phyloP scores from a whole-genome alignment of 1,140 invertebrate species.

The Pissodes strobi region DNA sequence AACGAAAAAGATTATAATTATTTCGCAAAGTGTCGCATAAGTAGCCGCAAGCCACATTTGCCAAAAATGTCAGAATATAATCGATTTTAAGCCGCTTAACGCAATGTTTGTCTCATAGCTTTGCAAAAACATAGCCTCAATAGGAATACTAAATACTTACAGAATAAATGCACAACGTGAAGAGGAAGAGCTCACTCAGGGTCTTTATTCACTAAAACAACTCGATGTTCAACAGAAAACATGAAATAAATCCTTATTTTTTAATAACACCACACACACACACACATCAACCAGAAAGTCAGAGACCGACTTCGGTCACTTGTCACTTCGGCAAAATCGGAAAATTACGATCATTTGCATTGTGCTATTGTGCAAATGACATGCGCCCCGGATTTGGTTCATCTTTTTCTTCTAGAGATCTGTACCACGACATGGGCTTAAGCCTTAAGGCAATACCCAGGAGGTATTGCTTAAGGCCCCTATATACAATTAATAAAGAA shows the following conservation, averaged over 20 bases:
- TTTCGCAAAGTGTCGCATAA: constrained; percentile 2
- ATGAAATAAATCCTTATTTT: constrained; percentile 15
- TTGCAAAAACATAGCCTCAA: background rate
- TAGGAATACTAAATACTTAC: constrained; percentile 12
- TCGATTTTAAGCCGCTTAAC: constrained; percentile 17
- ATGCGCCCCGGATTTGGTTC: background rate
- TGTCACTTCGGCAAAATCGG: background rate
- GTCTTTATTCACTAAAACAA: constrained; percentile 11
- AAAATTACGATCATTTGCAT: background rate
- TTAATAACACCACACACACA: constrained; percentile 15
- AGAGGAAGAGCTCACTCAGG: background rate
- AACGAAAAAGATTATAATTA: background rate
- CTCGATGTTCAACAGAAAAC: constrained; percentile 23
- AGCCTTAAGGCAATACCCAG: background rate
- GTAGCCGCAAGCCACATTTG: background rate
- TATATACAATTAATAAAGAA: too few relatives aligned
- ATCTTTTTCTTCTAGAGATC: background rate
- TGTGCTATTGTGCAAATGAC: background rate
- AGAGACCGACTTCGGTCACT: constrained; percentile 23
- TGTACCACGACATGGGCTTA: too few relatives aligned
- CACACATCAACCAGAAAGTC: constrained; percentile 11
- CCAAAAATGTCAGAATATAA: constrained; percentile 11
- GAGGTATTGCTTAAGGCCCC: too few relatives aligned
- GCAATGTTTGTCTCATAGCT: background rate
- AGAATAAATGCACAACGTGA: background rate